phyloP scores from a whole-genome alignment of 1,140 invertebrate genomes.

The Diplogasteroides magnus region DNA sequence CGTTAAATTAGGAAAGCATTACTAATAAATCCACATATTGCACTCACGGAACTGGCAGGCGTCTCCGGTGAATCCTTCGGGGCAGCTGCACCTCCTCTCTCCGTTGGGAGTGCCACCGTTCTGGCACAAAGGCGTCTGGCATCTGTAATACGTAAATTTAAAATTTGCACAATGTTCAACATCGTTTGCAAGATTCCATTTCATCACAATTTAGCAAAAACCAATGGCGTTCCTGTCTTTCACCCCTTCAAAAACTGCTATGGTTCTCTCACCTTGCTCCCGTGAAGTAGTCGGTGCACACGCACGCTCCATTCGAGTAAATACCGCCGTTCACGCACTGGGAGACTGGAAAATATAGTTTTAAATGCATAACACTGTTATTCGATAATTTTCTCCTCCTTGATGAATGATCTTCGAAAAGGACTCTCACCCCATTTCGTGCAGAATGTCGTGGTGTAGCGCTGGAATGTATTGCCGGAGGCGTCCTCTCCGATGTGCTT shows the following conservation, averaged over 20 bases:
- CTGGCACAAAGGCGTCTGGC: conserved; percentile 30
- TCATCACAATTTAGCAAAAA: too few relatives aligned
- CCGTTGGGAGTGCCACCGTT: conserved; percentile 26
- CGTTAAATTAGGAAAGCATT: too few relatives aligned
- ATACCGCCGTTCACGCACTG: conserved; percentile 31
- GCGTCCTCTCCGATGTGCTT: conserved; percentile 34
- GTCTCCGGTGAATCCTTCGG: conserved; percentile 20
- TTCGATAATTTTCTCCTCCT: neutral
- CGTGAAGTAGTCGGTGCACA: conserved; percentile 32
- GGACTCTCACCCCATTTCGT: neutral
- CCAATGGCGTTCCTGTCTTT: too few relatives aligned
- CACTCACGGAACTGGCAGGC: conserved; percentile 29
- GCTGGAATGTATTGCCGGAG: conserved; percentile 31
- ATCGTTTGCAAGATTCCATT: too few relatives aligned
- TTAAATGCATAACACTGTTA: too few relatives aligned
- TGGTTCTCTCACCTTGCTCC: too few relatives aligned
- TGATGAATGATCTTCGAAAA: neutral
- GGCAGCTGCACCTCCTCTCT: conserved; percentile 24
- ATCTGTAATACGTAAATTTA: too few relatives aligned
- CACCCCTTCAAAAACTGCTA: too few relatives aligned
- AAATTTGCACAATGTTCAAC: too few relatives aligned
- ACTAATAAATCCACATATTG: too few relatives aligned
- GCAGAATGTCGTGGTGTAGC: conserved; percentile 29
- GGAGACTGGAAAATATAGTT: too few relatives aligned
- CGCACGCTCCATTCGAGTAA: conserved; percentile 24